phyloP scores from a whole-genome alignment of 2,113 vertebrate genomes.

The Laticauda colubrina region DNA sequence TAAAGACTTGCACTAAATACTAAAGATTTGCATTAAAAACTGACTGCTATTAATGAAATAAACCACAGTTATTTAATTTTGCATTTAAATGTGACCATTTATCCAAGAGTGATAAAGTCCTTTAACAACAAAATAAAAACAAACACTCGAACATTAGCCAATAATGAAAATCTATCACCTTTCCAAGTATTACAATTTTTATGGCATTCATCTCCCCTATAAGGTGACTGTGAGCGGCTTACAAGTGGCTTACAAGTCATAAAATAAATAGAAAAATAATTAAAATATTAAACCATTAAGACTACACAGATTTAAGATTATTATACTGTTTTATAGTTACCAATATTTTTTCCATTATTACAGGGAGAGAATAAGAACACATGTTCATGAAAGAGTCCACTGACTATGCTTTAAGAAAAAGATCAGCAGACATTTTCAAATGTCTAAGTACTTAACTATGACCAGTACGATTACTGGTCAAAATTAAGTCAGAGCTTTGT shows the following conservation, averaged over 20 bases:
- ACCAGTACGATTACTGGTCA: background rate
- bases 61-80: background rate
- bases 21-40: background rate
- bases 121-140: background rate
- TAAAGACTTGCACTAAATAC: background rate
- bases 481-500: background rate
- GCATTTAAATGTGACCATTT: background rate
- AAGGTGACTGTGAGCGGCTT: background rate
- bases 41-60: background rate
- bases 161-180: background rate
- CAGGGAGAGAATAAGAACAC: background rate
- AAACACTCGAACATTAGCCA: background rate
- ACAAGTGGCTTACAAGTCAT: background rate
- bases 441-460: background rate
- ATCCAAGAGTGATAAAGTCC: background rate
- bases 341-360: background rate
- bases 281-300: background rate
- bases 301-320: background rate
- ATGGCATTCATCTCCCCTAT: background rate
- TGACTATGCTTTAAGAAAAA: background rate
- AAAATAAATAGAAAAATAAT: background rate
- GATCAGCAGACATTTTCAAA: background rate
- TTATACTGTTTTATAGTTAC: background rate
- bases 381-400: background rate
- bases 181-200: background rate